Evolutionary conservation across 2,113 vertebrate species (phyloP).

Genomic region (Phrynocephalus versicolor): DNA sequence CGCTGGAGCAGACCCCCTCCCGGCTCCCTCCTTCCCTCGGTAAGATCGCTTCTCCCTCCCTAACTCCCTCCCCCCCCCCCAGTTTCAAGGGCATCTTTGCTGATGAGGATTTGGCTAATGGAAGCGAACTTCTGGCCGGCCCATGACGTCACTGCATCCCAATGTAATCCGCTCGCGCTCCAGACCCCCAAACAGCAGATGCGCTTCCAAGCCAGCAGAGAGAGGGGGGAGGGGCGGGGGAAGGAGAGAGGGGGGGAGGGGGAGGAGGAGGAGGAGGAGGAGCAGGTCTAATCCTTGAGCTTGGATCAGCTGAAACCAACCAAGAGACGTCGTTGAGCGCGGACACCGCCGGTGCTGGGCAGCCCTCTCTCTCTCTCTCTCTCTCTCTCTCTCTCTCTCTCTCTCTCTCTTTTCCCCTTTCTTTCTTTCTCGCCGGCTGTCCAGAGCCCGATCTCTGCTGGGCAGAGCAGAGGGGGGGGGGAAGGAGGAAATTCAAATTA

Average conservation of each 20-base stretch:
- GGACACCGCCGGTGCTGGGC: not conserved
- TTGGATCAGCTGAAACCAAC: constrained; percentile 7
- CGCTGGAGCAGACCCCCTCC: too few species aligned
- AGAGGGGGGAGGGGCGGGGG: constrained; percentile 68
- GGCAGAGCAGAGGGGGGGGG: too few species aligned
- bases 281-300: constrained; percentile 19
- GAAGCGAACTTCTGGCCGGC: constrained; percentile 87
- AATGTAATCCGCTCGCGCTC: constrained; percentile 96
- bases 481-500: not conserved
- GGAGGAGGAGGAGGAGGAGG: constrained; percentile 13
- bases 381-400: not conserved
- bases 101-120: constrained; percentile 97
- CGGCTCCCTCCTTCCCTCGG: too few species aligned
- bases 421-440: too few species aligned
- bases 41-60: too few species aligned
- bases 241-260: not conserved
- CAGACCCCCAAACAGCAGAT: constrained; percentile 91
- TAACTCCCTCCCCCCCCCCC: constrained; percentile 33
- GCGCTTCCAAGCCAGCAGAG: constrained; percentile 88
- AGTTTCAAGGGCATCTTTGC: constrained; percentile 96
- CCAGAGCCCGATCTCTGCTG: too few species aligned
- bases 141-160: constrained; percentile 97
- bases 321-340: too few species aligned
- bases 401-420: too few species aligned
- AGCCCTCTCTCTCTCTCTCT: not conserved